phyloP scores from a whole-genome alignment of 2,797 vertebrate genomes.

The Hypotaenidia philippensis region DNA sequence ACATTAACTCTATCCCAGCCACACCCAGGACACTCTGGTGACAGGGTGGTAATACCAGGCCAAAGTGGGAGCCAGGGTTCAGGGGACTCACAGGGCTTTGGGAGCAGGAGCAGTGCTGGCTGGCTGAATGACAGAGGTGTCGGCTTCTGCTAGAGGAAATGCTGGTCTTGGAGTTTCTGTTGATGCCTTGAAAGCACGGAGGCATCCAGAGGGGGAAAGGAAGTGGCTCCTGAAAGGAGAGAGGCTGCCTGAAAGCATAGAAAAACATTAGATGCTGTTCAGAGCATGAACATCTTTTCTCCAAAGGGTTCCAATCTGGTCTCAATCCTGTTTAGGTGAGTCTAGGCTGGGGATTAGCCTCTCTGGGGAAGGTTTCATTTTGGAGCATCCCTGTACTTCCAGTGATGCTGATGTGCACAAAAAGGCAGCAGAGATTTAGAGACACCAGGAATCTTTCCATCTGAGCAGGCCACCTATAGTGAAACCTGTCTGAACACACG shows the following conservation, averaged over 20 bases:
- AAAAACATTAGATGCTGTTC: rapidly evolving
- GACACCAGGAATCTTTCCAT: rapidly evolving
- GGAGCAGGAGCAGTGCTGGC: not conserved
- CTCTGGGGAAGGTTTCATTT: not conserved
- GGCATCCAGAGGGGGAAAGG: not conserved
- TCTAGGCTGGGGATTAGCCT: not conserved
- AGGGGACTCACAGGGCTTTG: not conserved
- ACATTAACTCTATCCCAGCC: too few relatives aligned
- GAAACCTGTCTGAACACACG: not conserved
- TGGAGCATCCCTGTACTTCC: rapidly evolving
- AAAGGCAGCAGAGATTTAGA: rapidly evolving
- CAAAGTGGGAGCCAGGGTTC: not conserved
- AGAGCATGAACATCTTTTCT: rapidly evolving
- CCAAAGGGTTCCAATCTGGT: not conserved
- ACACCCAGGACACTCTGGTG: not conserved
- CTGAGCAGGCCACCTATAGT: not conserved
- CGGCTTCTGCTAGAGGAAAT: rapidly evolving
- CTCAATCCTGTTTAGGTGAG: not conserved
- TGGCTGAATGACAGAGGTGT: not conserved
- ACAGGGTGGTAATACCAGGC: not conserved
- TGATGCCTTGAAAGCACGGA: rapidly evolving
- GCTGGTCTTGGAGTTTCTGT: not conserved
- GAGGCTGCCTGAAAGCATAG: not conserved
- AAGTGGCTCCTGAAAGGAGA: not conserved
- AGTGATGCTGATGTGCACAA: rapidly evolving